A percentile compares a stretch with the other conserved stretches of the same genome.
Conservation (phyloP, 2,113 vertebrate species). For the Tichodroma muraria region DNA sequence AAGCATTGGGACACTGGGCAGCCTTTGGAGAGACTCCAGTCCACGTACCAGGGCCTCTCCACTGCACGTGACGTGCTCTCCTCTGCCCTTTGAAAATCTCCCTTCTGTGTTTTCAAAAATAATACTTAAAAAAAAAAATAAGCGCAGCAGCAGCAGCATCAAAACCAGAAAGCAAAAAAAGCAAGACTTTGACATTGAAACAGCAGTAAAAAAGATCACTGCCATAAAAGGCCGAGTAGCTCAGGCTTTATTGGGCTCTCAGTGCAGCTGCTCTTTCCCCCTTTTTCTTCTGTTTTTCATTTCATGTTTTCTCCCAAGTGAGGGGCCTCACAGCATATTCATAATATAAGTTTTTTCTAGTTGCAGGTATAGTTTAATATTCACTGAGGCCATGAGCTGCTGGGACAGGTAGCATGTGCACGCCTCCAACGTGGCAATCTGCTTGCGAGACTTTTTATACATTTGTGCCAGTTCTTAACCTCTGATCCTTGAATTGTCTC, state of each 20-base stretch:
- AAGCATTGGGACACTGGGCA: background rate
- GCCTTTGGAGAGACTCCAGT: background rate
- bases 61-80: fast-evolving
- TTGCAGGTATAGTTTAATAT: background rate
- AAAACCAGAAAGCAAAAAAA: background rate
- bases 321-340: background rate
- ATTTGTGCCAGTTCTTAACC: background rate
- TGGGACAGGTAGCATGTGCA: background rate
- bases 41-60: background rate
- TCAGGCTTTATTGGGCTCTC: background rate
- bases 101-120: background rate
- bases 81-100: background rate
- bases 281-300: background rate
- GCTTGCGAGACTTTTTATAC: fast-evolving
- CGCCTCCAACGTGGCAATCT: background rate
- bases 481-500: background rate
- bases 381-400: fast-evolving
- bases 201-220: background rate
- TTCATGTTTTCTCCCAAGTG: constrained; percentile 4
- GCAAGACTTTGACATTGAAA: background rate
- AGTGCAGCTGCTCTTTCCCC: background rate
- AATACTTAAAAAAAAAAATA: background rate
- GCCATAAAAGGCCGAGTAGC: background rate
- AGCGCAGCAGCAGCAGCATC: background rate
- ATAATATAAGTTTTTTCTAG: background rate